Evolutionary conservation across 64 coral and sea anemone genomes (phyloP).

Genomic region (Porites australiensis): DNA sequence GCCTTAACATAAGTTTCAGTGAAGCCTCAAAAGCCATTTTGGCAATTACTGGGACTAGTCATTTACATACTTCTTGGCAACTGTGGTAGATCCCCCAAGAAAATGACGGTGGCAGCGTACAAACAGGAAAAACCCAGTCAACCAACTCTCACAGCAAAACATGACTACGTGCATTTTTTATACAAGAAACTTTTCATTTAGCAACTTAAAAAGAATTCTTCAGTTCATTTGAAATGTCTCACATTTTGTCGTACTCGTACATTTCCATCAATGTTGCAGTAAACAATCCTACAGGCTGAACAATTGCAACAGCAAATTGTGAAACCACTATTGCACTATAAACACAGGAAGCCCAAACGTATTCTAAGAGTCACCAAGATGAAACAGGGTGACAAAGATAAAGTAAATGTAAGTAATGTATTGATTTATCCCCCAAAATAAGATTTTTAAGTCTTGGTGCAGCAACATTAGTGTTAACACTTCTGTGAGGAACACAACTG

Average conservation of each 20-base stretch:
- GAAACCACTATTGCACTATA: no score
- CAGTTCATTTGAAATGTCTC: neutral
- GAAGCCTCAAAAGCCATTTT: neutral
- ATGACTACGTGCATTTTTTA: neutral
- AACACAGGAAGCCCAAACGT: no score
- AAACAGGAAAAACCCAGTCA: neutral
- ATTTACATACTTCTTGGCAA: slow-evolving; percentile 1
- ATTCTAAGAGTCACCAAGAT: no score
- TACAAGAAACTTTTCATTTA: neutral
- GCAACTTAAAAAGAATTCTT: neutral
- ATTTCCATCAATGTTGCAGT: neutral
- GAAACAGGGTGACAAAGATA: no score
- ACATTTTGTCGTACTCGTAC: neutral
- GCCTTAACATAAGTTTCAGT: neutral
- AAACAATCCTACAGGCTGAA: neutral
- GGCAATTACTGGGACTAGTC: neutral
- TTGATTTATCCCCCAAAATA: no score
- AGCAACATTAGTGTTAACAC: no score
- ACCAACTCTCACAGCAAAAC: neutral
- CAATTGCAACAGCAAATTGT: neutral
- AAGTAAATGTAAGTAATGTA: no score
- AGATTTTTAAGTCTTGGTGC: no score
- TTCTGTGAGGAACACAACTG: no score
- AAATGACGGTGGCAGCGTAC: neutral
- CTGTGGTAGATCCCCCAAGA: neutral